Evolutionary conservation across 2,888 invertebrate species (phyloP), one percentile per base, ranked within the genome.

Genomic region (Hemaris fuciformis): DNA sequence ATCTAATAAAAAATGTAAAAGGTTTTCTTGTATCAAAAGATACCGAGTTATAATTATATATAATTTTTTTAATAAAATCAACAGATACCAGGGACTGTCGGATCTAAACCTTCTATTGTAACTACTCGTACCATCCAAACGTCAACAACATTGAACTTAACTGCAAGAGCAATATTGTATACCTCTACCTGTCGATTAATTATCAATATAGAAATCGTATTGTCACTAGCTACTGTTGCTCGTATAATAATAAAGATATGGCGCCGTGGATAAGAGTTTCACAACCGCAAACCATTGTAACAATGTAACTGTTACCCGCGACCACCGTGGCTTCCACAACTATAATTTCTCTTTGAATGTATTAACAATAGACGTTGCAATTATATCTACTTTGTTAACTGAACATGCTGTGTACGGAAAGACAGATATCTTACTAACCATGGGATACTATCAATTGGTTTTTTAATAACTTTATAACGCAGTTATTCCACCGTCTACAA

Each of bases 201-300:
- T 20, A 20, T 23, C n/a, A 46, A 46, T 23, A 22, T 13, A 46
- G 22, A 23, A 46, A 46, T 23, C n/a, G 23, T 22, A 23, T 23
- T 46, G 22, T 46, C 45, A 23, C 43, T 22, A 20, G 22, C 22
- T 20, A 20, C 22, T 13, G 13, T 23, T 13, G 22, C 22, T 13
- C 6, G 23, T n/a, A 27, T 56, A 20, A 60, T 61, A 64, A 64
- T 63, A 59, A 60, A 60, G 41, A 18, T 48, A 62, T 43, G 53
- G 42, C 58, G 66, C 66, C 64, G 66, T 62, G 25, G 63, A 53
- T 31, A 27, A 71, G 64, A 66, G 72, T 84, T 80, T 80, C 79
- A 70, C 76, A 80, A 83, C 72, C 67, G 20, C 59, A 60, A 57
- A 46, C 68, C 58, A 69, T 73, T 75, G 74, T 67, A 59, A 61